Evolutionary conservation across 2,797 vertebrate species (phyloP), one percentile per base, ranked within the genome.

Genomic region (Spea hammondii): DNA sequence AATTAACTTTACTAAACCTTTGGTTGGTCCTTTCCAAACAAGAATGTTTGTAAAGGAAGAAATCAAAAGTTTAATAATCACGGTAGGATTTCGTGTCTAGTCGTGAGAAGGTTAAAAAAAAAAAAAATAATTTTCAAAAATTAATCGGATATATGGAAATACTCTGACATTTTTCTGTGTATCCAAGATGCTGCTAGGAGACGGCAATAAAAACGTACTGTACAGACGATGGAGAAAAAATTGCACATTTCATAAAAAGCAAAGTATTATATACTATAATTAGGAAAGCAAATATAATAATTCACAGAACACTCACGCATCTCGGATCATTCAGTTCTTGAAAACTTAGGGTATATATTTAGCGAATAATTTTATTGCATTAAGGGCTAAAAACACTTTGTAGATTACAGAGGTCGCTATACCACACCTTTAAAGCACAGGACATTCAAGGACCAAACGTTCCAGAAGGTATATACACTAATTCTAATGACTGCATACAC

Each of bases 101-200:
- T 46, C 44, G 73, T 65, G 54, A 82, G 12, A 68, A 60, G 55
- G 79, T 82, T 77, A 82, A 77, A 62, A 60, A 5, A 49, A 72
- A 49, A 54, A 64, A 17, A 51, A 32, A 54, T 57, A 65, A 70
- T 51, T 44, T 47, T 65, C 71, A 46, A 71, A 75, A 60, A 70
- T 80, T 12, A 80, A 77, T 82, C 70, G 77, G 64, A 72, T 77
- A 72, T 81, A 69, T 77, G 74, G 55, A 82, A 69, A 72, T 64
- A 69, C 53, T 73, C 55, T 77, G 69, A 77, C 74, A 68, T 68
- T 77, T 77, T 72, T 53, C 66, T 65, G 50, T 70, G 55, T 77
- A 73, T 54, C 79, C 70, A 73, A 60, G 74, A 77, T 73, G 70
- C 79, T 82, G 79, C 79, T 82, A 82, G 74, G 74, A 82, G 79